Percentiles rank a stretch among this genome's conserved stretches.
Evolutionary conservation across 2,113 vertebrate species (phyloP).

Genomic region (Chaenocephalus aceratus): DNA sequence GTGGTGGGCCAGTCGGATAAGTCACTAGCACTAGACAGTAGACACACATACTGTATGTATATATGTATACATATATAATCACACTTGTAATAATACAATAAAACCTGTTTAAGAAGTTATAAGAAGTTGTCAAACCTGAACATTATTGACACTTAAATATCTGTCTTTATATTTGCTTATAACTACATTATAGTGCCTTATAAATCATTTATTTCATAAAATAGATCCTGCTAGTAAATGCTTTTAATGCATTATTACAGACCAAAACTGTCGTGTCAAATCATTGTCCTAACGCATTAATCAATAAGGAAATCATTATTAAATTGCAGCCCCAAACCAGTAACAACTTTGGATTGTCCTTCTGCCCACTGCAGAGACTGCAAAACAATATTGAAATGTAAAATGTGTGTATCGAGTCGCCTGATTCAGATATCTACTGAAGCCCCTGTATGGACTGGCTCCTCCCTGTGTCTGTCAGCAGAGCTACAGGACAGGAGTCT

Average conservation of each 20-base stretch:
- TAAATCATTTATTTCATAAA: neutral
- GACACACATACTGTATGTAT: too few relatives aligned
- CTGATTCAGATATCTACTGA: neutral
- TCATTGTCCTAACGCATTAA: too few relatives aligned
- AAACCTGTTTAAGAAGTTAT: neutral
- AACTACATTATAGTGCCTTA: neutral
- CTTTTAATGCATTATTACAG: neutral
- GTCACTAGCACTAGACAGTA: too few relatives aligned
- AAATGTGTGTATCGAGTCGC: neutral
- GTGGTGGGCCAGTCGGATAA: too few relatives aligned
- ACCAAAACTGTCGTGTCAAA: too few relatives aligned
- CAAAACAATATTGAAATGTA: neutral
- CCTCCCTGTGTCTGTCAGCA: slow-evolving; percentile 30
- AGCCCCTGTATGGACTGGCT: slow-evolving; percentile 19
- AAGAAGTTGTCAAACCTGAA: neutral
- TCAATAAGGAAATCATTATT: neutral
- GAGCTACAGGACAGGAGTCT: slow-evolving; percentile 25
- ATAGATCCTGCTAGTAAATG: neutral
- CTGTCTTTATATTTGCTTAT: neutral
- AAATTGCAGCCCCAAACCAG: neutral
- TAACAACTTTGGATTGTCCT: neutral
- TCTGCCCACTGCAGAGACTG: neutral
- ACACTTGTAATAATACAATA: neutral
- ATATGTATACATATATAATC: too few relatives aligned
- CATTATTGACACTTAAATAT: neutral